Percentiles rank a stretch among this genome's conserved stretches.
Conservation (phyloP, 1,140 invertebrate species). For the Babylonia areolata region DNA sequence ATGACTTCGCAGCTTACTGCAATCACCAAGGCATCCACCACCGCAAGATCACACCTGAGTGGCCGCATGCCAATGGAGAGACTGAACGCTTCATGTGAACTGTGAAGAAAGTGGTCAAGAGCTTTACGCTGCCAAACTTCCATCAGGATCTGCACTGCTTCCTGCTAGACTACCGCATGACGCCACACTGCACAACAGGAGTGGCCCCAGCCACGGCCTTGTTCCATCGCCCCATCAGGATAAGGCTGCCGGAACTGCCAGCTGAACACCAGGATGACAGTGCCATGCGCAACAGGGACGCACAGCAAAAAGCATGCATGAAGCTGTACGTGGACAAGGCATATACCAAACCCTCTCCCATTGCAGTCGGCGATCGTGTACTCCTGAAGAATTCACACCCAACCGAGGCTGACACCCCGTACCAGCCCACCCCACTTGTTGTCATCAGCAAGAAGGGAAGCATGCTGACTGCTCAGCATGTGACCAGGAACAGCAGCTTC, state of each 20-base stretch:
- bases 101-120: conserved; percentile 53
- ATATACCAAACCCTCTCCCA: background rate
- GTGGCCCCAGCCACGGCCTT: conserved; percentile 41
- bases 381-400: conserved; percentile 21
- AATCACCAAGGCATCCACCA: conserved; percentile 43
- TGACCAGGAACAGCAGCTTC: conserved; percentile 40
- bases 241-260: background rate
- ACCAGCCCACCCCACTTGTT: background rate
- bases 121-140: too few relatives aligned
- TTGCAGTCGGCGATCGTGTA: conserved; percentile 27
- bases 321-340: background rate
- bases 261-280: background rate
- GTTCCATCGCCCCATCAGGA: conserved; percentile 29
- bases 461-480: too few relatives aligned
- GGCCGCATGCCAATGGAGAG: conserved; percentile 57
- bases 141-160: too few relatives aligned
- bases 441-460: background rate
- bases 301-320: too few relatives aligned
- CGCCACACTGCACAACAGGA: conserved; percentile 51
- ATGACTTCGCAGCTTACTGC: conserved; percentile 36
- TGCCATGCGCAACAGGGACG: background rate
- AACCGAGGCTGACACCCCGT: background rate
- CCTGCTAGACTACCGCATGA: conserved; percentile 47
- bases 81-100: conserved; percentile 55
- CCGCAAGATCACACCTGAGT: conserved; percentile 52